Evolutionary conservation across 2,797 vertebrate species (phyloP).

Genomic region (Brachymystax lenok): DNA sequence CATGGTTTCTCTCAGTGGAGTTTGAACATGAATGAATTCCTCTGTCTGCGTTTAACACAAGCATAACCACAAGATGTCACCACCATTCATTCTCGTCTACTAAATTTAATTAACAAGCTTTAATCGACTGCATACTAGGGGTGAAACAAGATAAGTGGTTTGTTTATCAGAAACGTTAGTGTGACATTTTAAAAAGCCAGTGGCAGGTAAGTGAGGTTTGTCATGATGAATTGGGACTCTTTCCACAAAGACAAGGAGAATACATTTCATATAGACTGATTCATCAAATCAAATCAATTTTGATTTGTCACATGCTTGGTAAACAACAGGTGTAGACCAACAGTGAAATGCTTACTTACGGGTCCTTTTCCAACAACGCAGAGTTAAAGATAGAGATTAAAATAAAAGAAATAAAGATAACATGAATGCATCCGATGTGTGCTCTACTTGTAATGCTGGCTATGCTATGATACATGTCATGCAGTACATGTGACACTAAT

Average conservation of each 20-base stretch:
- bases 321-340: no score
- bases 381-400: no score
- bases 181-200: conserved; percentile 39
- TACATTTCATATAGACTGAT: no score
- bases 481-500: neutral
- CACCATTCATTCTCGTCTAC: conserved; percentile 3
- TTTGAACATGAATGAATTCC: neutral
- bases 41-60: neutral
- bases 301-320: no score
- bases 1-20: neutral
- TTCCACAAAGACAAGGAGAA: neutral
- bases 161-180: conserved; percentile 43
- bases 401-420: no score
- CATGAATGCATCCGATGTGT: no score
- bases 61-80: neutral
- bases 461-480: neutral
- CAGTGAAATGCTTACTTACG: no score
- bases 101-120: conserved; percentile 54
- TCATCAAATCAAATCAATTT: no score
- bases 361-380: no score
- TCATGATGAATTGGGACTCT: neutral
- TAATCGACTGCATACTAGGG: conserved; percentile 51
- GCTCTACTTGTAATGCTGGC: neutral
- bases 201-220: conserved; percentile 5
- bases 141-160: conserved; percentile 47